Evolutionary conservation across 2,888 invertebrate genomes (phyloP), one percentile per base, ranked within the genome.

Genomic region (Ormia ochracea): DNA sequence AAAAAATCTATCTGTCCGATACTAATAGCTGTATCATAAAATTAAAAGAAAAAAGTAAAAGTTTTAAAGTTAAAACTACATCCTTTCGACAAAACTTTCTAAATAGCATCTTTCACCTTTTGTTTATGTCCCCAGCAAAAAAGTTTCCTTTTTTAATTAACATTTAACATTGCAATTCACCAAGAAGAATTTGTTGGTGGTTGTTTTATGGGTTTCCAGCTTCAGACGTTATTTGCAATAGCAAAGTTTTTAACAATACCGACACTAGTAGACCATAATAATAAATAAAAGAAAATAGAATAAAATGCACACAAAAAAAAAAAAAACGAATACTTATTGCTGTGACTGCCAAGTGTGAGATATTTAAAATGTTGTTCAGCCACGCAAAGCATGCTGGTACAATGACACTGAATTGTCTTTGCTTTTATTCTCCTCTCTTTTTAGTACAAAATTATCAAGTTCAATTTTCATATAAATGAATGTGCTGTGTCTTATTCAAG

Each of bases 181-280:
- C 56, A 61, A 43, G 48, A 65, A 74, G 65, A 72, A 72, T 76
- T 72, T 70, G 58, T 72, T 72, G 66, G 54, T 76, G 76, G 58
- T 66, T 76, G 65, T 54, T 70, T 65, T 70, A 70, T 69, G 59
- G 58, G 59, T 43, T 72, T 66, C 54, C 52, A 61, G 66, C 50
- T 38, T 58, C 75, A 76, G 66, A 54, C 72, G 70, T 76, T 75
- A 75, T 80, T 80, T 70, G 75, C 66, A 80, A 75, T 66, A 76
- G 56, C 79, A 75, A 75, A 56, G 72, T 76, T 72, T 72, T 59
- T 59, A 74, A 59, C 65, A 69, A 68, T 61, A 48, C 61, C 69
- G 26, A 33, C 74, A 58, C 48, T 21, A 54, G 63, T 59, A 59
- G 52, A 75, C 79, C 75, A 75, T 54, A 73, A 69, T 26, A 38